A percentile compares a stretch with the other conserved stretches of the same genome.
Evolutionary conservation across 2,888 invertebrate species (phyloP).

Genomic region (Lathronympha strigana): DNA sequence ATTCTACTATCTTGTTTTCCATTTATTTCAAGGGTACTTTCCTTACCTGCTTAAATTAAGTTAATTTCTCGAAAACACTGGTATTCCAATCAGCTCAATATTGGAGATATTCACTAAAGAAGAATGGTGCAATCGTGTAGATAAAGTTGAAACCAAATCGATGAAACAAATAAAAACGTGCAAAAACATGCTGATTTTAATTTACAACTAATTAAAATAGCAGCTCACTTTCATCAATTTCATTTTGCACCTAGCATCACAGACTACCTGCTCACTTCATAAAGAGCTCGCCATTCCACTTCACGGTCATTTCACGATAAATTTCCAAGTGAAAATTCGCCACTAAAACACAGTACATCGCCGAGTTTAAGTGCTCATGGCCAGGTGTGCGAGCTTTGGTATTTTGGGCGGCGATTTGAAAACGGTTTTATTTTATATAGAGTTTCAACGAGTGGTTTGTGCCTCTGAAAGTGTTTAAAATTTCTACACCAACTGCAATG

Average conservation of each 20-base stretch:
- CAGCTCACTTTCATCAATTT: constrained; percentile 2
- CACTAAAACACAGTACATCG: background rate
- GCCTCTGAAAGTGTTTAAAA: constrained; percentile 11
- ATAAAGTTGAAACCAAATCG: too few relatives aligned
- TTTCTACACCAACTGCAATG: constrained; percentile 1
- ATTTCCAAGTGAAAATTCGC: constrained; percentile 10
- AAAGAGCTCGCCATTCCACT: background rate
- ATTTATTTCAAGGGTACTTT: too few relatives aligned
- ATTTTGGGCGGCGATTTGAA: constrained; percentile 15
- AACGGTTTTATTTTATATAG: constrained; percentile 15
- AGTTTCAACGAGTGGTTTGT: constrained; percentile 11
- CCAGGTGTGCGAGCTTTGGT: constrained; percentile 16
- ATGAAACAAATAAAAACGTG: background rate
- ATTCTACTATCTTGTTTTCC: too few relatives aligned
- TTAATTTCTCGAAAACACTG: too few relatives aligned
- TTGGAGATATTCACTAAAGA: too few relatives aligned
- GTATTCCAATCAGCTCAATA: too few relatives aligned
- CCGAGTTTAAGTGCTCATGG: constrained; percentile 8
- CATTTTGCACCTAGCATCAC: background rate
- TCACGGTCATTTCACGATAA: background rate
- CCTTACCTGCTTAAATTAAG: too few relatives aligned
- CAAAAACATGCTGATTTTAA: background rate
- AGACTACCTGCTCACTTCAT: background rate
- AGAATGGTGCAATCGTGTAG: too few relatives aligned
- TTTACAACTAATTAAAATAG: background rate